Evolutionary conservation across 2,797 vertebrate genomes (phyloP).

Genomic region (Spinus pinus): DNA sequence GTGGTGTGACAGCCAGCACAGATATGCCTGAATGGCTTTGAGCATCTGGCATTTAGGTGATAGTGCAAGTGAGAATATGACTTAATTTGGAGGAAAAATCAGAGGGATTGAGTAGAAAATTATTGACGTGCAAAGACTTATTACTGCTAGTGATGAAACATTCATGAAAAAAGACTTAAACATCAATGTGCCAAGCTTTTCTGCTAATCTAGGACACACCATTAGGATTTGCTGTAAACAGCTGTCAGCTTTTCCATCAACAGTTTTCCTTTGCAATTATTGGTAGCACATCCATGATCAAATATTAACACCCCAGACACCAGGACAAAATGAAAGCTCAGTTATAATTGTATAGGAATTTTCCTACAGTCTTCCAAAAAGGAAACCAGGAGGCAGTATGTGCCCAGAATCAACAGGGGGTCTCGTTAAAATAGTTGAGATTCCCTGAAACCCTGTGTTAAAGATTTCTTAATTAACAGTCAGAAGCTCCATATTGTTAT

Average conservation of each 20-base stretch:
- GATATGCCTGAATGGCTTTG: background rate
- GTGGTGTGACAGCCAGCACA: background rate
- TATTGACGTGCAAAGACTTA: background rate
- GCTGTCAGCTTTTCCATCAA: background rate
- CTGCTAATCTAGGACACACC: constrained; percentile 23
- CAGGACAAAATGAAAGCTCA: background rate
- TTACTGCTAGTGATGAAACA: constrained; percentile 27
- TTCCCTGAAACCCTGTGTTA: background rate
- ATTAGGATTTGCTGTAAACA: constrained; percentile 37
- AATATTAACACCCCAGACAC: background rate
- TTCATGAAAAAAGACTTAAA: constrained; percentile 26
- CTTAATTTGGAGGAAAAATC: constrained; percentile 24
- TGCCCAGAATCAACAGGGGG: background rate
- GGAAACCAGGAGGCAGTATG: background rate
- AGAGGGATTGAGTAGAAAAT: background rate
- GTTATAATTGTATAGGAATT: background rate
- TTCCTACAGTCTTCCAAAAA: background rate
- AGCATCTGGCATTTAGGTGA: background rate
- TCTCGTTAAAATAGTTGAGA: background rate
- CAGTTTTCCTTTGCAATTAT: background rate
- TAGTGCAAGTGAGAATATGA: background rate
- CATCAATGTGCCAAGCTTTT: background rate
- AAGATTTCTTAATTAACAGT: background rate
- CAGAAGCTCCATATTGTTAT: background rate
- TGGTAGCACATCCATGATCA: background rate